These are phyloP conservation scores for Pentalonia nigronervosa DNA, from an alignment of 1,140 invertebrate genomes.

Conservation along the genomic window DNA sequence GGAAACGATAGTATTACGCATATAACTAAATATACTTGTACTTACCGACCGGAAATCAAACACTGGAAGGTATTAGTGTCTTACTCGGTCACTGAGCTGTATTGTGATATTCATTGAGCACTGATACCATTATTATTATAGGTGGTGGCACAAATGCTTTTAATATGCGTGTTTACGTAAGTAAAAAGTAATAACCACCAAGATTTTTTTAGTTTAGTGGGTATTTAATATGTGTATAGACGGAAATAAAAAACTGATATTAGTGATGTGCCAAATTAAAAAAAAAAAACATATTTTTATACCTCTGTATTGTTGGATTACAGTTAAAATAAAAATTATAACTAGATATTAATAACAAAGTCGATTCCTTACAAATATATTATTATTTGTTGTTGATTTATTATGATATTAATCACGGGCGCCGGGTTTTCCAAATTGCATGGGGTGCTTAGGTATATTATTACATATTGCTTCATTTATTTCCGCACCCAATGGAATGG, in stretches of 20 bases:
- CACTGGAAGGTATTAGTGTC: background rate
- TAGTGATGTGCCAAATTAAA: background rate
- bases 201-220: background rate
- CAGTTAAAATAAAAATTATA: background rate
- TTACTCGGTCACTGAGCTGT: background rate
- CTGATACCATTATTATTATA: background rate
- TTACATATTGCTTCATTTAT: too few relatives aligned
- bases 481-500: too few relatives aligned
- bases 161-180: background rate
- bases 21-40: constrained; percentile 11
- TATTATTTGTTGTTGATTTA: too few relatives aligned
- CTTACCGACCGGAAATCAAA: background rate
- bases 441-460: too few relatives aligned
- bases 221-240: too few relatives aligned
- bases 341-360: background rate
- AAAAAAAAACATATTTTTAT: background rate
- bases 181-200: background rate
- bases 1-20: constrained; percentile 15
- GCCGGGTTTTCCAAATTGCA: too few relatives aligned
- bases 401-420: too few relatives aligned
- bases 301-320: too few relatives aligned
- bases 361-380: too few relatives aligned
- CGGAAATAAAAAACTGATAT: background rate
- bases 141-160: background rate
- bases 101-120: constrained; percentile 7